A percentile compares a stretch with the other conserved stretches of the same genome.
Conservation (phyloP, 2,888 invertebrate genomes). For the Eristalinus sepulchralis region DNA sequence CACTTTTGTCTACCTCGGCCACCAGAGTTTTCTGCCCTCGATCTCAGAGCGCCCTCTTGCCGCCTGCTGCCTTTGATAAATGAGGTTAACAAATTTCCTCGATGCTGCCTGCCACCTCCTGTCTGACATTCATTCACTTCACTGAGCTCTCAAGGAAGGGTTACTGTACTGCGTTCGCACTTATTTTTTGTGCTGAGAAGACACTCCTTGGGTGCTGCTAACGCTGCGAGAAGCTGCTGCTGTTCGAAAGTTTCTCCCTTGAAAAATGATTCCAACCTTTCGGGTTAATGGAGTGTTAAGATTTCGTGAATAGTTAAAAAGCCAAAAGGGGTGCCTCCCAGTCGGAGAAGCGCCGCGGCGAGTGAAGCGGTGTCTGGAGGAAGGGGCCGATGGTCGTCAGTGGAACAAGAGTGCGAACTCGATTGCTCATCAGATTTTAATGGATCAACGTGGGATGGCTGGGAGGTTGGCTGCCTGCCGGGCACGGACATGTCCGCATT, state of each 20-base stretch:
- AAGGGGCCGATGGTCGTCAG: slow-evolving; percentile 9
- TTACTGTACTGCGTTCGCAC: slow-evolving; percentile 47
- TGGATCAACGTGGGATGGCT: background rate
- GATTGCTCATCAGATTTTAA: slow-evolving; percentile 31
- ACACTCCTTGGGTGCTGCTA: background rate
- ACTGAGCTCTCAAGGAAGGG: slow-evolving; percentile 54
- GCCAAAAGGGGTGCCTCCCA: slow-evolving; percentile 29
- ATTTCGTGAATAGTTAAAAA: slow-evolving; percentile 59
- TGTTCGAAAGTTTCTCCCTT: slow-evolving; percentile 32
- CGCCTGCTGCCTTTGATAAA: slow-evolving; percentile 59
- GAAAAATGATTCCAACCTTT: slow-evolving; percentile 68
- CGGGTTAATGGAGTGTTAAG: slow-evolving; percentile 69
- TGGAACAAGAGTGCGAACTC: slow-evolving; percentile 29
- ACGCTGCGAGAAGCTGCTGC: slow-evolving; percentile 39
- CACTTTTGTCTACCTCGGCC: background rate
- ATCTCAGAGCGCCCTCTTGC: background rate
- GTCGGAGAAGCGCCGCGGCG: background rate
- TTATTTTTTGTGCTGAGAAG: slow-evolving; percentile 5
- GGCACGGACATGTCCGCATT: slow-evolving; percentile 22
- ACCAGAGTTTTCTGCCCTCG: background rate
- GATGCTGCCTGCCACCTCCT: slow-evolving; percentile 38
- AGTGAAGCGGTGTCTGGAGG: slow-evolving; percentile 12
- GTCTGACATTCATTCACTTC: slow-evolving; percentile 57
- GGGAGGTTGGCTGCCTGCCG: background rate
- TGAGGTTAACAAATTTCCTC: slow-evolving; percentile 68